Conservation (phyloP, 2,888 invertebrate genomes). For the Muschampia staudingeri region DNA sequence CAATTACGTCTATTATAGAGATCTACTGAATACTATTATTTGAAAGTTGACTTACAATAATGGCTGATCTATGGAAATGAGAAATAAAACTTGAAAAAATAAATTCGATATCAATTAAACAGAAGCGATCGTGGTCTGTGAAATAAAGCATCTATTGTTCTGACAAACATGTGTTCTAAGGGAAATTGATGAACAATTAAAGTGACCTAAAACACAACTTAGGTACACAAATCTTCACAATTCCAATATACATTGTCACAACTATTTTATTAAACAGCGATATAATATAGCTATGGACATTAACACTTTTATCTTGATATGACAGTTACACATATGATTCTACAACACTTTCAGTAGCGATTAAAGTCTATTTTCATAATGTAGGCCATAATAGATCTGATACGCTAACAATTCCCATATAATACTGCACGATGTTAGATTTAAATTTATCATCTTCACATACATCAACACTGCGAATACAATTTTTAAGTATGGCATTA, state of each 20-base stretch:
- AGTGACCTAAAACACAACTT: slow-evolving; percentile 72
- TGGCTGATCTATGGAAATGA: slow-evolving; percentile 42
- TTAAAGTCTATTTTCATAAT: slow-evolving; percentile 67
- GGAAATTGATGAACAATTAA: slow-evolving; percentile 73
- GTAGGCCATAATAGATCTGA: slow-evolving; percentile 75
- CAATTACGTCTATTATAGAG: slow-evolving; percentile 64
- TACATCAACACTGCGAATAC: slow-evolving; percentile 55
- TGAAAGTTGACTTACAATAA: slow-evolving; percentile 48
- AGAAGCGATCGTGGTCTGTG: slow-evolving; percentile 15
- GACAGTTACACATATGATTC: slow-evolving; percentile 82
- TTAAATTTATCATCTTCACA: slow-evolving; percentile 68
- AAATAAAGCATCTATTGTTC: slow-evolving; percentile 28
- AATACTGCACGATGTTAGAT: slow-evolving; percentile 82
- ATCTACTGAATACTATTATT: slow-evolving; percentile 63
- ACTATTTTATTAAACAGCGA: slow-evolving; percentile 68
- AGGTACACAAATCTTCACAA: slow-evolving; percentile 73
- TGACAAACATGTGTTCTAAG: slow-evolving; percentile 41
- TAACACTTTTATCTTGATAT: slow-evolving; percentile 78
- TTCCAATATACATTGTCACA: slow-evolving; percentile 67
- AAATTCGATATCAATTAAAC: slow-evolving; percentile 30
- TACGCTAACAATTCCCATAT: slow-evolving; percentile 75
- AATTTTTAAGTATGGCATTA: slow-evolving; percentile 61
- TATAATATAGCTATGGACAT: slow-evolving; percentile 68
- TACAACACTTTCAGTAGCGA: slow-evolving; percentile 73
- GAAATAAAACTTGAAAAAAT: slow-evolving; percentile 33